Evolutionary conservation across 2,113 vertebrate genomes (phyloP).

Genomic region (Centropristis striata): DNA sequence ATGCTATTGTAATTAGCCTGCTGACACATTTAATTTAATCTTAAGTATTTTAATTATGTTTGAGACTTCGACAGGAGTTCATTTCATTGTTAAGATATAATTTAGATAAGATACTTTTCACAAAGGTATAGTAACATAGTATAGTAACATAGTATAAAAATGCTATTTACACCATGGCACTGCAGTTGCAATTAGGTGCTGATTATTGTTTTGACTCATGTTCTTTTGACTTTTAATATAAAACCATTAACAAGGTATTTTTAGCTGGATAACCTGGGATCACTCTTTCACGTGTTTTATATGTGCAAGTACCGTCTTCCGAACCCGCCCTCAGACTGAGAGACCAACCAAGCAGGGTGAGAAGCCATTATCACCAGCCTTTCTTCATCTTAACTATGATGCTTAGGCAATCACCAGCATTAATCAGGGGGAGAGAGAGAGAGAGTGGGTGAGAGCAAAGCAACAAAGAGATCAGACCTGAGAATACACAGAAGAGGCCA

Average conservation of each 20-base stretch:
- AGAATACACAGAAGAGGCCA: constrained; percentile 64
- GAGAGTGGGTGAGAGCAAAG: constrained; percentile 30
- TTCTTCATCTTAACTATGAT: constrained; percentile 72
- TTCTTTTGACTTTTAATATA: constrained; percentile 3
- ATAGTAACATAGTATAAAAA: neutral
- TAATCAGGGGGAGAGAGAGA: constrained; percentile 53
- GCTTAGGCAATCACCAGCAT: constrained; percentile 61
- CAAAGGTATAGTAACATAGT: too few relatives aligned
- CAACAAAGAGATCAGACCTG: constrained; percentile 66
- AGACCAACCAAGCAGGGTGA: constrained; percentile 34
- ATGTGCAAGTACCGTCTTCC: neutral
- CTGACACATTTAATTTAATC: constrained; percentile 37
- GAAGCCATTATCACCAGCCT: constrained; percentile 69
- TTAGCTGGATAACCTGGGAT: neutral
- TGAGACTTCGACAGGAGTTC: neutral
- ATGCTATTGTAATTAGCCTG: constrained; percentile 31
- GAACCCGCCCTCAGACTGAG: constrained; percentile 12
- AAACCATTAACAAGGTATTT: constrained; percentile 3
- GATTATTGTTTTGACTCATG: neutral
- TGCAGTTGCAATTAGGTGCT: neutral
- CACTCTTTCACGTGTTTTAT: neutral
- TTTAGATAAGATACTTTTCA: constrained; percentile 28
- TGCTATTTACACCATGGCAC: too few relatives aligned
- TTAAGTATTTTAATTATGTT: constrained; percentile 17
- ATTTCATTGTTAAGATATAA: constrained; percentile 34